Base-by-base conservation (phyloP, 2,113 vertebrate genomes). In the Phalacrocorax pelagicus region DNA sequence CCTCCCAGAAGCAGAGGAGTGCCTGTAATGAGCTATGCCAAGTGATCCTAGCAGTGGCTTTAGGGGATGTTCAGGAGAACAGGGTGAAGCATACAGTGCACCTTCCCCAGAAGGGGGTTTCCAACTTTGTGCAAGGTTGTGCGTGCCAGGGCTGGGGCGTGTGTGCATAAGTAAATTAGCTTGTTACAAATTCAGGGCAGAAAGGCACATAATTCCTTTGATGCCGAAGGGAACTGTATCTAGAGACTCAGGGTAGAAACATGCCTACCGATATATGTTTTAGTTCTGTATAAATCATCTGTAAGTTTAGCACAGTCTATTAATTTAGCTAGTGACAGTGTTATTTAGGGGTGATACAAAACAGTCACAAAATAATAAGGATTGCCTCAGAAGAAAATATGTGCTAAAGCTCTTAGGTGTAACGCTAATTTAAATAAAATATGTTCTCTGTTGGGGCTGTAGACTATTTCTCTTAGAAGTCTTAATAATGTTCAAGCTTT, bases 381-480 rank as follows among this genome's bases (percentile, higher is more conserved):
- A 79, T 58, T 87, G 36, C 49, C 81, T 90, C 70, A 79, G 93
- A 95, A 94, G 84, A 91, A 97, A 95, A 75, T 86, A 84, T 30
- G 40, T 85, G 73, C 90, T 91, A 89, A 89, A 94, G 81, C 87
- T 97, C 94, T 91, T 94, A 87, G 93, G 78, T 91, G 19, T 93
- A 85, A 77, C 65, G 62, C 62, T 96, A 81, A 95, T 93, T 96
- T 91, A 82, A 94, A 83, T 91, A 81, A 95, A 91, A 95, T 52
- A 86, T 44, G 44, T 82, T 30, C 57, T 87, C 26, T 63, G 0
- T 14, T 84, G 38, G 20, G 29, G 23, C 47, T 78, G 34, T 49
- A 62, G 91, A 67, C 42, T 81, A 52, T 92, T 84, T 67, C 42
- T 89, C 11, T 59, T 27, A 22, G 34, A 84, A 81, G 54, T 69